These are phyloP conservation scores for Amblyornis subalaris DNA, from an alignment of 2,113 vertebrate species.

Conservation along the genomic window DNA sequence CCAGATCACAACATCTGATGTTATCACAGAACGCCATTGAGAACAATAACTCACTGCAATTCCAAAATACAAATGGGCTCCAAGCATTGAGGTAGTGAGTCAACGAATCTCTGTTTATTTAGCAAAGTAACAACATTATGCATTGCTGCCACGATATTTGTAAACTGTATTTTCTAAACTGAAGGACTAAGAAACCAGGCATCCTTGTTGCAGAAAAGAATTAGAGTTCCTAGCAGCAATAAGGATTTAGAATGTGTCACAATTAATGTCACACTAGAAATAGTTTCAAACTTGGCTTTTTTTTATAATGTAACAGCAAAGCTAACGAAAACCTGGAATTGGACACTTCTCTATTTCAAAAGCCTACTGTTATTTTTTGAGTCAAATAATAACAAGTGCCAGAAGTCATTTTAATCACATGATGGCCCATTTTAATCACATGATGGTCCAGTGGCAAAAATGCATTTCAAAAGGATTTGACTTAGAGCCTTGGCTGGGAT, in stretches of 20 bases:
- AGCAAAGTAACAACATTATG: not conserved
- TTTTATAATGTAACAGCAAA: not conserved
- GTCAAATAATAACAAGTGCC: not conserved
- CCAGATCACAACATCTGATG: not conserved
- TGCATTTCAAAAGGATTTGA: not conserved
- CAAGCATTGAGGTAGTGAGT: not conserved
- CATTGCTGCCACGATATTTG: not conserved
- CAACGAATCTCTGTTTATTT: conserved; percentile 1
- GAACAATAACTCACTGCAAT: not conserved
- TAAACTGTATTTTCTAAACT: not conserved
- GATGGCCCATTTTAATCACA: not conserved
- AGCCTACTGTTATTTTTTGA: not conserved
- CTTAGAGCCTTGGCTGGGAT: not conserved
- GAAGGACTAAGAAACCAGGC: not conserved
- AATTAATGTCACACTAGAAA: not conserved
- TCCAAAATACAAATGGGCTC: not conserved
- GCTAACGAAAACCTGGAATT: not conserved
- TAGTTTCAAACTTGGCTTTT: not conserved
- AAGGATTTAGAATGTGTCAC: not conserved
- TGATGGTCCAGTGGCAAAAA: not conserved
- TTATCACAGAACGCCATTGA: not conserved
- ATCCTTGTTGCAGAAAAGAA: not conserved
- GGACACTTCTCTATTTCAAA: not conserved
- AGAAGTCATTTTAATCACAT: not conserved
- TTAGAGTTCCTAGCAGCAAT: not conserved